Evolutionary conservation across 2,888 invertebrate species (phyloP), one percentile per base, ranked within the genome.

Genomic region (Thysanoteuthis rhombus): DNA sequence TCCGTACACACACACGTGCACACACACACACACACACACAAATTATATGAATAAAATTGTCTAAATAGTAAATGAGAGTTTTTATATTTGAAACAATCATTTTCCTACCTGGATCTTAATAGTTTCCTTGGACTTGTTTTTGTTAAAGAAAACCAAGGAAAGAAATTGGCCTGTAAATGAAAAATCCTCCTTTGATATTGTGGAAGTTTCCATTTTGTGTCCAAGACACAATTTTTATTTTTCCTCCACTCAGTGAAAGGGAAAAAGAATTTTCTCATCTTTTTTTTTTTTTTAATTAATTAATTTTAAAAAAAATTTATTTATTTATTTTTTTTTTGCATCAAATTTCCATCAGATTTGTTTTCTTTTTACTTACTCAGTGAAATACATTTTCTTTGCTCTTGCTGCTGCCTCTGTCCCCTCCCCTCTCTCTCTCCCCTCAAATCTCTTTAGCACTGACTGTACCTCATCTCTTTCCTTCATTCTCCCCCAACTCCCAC

Each of bases 181-280:
- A 75, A 75, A 75, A 75, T 75, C 75, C 28, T 58, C 58, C n/a
- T 75, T 75, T 75, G 75, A n/a, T 75, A 75, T 75, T 75, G 75
- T 75, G 75, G n/a, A 75, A 75, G n/a, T 75, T 75, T 75, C 75
- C 75, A 75, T 75, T 75, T 75, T 75, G 75, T 75, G 75, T 75
- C 75, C 16, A 16, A n/a, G 75, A n/a, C 36, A 16, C 75, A 75
- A 75, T n/a, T 75, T 75, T 75, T 75, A 36, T n/a, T n/a, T n/a
- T 52, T 22, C 52, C 6, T 25, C 25, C 22, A 22, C 5, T 25
- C 22, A 52, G 22, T 22, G 25, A 22, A 52, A 52, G 22, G 4
- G 22, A 52, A 52, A 52, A 52, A 52, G 52, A 52, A 52, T 52
- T 52, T 8, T 42, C 42, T 42, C 10, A 42, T 42, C 16, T 42